Conservation (phyloP, 2,113 vertebrate genomes). For the Okapia johnstoni region DNA sequence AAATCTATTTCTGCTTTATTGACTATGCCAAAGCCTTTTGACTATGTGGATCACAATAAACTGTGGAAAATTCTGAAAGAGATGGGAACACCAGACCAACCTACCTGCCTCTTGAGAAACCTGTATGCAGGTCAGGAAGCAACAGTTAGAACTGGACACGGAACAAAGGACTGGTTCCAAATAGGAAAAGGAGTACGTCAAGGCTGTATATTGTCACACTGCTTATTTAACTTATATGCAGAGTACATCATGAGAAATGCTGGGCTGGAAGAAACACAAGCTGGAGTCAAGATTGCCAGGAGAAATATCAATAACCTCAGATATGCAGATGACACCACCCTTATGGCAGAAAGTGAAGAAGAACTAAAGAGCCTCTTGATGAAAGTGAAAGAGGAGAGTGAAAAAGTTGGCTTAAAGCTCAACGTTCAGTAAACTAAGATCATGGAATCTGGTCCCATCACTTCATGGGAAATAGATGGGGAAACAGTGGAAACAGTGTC, state of each 20-base stretch:
- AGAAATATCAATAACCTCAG: neutral
- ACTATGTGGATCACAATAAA: too few species aligned
- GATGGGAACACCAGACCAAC: too few species aligned
- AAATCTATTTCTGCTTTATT: neutral
- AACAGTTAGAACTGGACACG: too few species aligned
- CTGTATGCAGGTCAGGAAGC: too few species aligned
- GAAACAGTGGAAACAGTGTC: neutral
- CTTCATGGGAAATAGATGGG: neutral
- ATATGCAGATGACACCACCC: neutral
- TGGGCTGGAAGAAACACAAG: neutral
- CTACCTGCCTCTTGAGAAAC: too few species aligned
- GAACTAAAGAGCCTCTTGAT: neutral
- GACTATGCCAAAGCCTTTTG: too few species aligned
- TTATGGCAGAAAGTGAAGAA: rapidly evolving
- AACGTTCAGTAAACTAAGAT: neutral
- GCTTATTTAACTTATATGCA: neutral
- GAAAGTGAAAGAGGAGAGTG: neutral
- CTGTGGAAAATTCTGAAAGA: too few species aligned
- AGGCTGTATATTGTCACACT: neutral
- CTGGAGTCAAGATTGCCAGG: neutral
- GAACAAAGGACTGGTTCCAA: too few species aligned
- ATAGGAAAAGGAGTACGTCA: neutral
- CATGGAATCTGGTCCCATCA: neutral
- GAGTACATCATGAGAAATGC: neutral
- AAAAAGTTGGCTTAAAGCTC: neutral